A percentile compares a stretch with the other conserved stretches of the same genome.
phyloP scores from a whole-genome alignment of 2,797 vertebrate genomes.

The Sternotherus odoratus region DNA sequence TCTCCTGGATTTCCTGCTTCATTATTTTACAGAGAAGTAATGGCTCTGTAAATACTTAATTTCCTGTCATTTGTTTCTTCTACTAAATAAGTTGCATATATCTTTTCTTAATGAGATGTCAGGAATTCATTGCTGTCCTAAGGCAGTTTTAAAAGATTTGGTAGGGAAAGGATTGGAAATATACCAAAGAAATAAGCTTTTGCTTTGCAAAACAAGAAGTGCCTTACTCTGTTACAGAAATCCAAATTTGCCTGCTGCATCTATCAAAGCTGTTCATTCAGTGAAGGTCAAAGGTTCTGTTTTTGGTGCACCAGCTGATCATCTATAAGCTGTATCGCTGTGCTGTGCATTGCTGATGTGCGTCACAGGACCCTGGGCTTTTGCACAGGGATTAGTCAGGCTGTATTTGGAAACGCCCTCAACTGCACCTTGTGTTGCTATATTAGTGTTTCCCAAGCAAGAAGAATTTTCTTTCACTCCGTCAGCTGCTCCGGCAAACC shows the following conservation, averaged over 20 bases:
- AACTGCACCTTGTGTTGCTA: constrained; percentile 81
- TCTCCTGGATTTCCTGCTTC: constrained; percentile 38
- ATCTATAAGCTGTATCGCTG: constrained; percentile 52
- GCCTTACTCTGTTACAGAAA: not conserved
- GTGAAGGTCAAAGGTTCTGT: constrained; percentile 56
- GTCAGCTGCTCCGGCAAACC: constrained; percentile 71
- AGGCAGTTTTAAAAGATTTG: not conserved
- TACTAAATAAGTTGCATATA: not conserved
- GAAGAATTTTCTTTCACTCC: constrained; percentile 89
- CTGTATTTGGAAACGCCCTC: constrained; percentile 82
- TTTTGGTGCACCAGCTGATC: constrained; percentile 43
- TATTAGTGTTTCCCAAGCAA: constrained; percentile 85
- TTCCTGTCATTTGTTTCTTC: not conserved
- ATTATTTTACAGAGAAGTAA: constrained; percentile 25
- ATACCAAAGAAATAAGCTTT: not conserved
- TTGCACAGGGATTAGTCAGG: constrained; percentile 78
- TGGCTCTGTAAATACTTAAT: not conserved
- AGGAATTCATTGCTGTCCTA: not conserved
- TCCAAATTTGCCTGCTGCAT: constrained; percentile 7
- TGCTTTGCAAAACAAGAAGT: constrained; percentile 19
- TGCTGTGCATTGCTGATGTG: constrained; percentile 61
- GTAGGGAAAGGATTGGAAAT: not conserved
- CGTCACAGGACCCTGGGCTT: constrained; percentile 74
- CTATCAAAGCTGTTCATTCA: constrained; percentile 4
- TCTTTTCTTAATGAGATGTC: not conserved